Percentiles rank a stretch among this genome's conserved stretches.
These are phyloP conservation scores for Lagenorhynchus albirostris DNA, from an alignment of 2,113 vertebrate genomes.

Conservation along the genomic window DNA sequence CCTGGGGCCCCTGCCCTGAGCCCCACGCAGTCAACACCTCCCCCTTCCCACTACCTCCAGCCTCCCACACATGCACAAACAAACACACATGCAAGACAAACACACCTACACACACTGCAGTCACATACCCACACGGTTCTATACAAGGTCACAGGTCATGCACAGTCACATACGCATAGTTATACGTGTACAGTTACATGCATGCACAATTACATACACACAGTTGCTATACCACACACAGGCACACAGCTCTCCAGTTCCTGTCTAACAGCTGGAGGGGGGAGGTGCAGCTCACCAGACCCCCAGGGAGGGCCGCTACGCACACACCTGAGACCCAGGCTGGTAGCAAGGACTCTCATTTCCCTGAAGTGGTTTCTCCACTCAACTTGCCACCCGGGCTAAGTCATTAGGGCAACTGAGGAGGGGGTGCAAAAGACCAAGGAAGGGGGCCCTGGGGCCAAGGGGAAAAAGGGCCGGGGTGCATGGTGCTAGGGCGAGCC, in stretches of 20 bases:
- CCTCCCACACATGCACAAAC: constrained; percentile 32
- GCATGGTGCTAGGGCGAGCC: background rate
- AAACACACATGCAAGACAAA: no score
- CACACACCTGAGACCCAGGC: constrained; percentile 78
- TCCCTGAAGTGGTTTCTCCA: constrained; percentile 77
- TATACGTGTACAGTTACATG: background rate
- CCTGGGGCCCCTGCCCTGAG: background rate
- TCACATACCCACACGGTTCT: no score
- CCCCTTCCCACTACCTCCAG: constrained; percentile 6
- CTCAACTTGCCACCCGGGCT: constrained; percentile 82
- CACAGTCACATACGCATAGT: background rate
- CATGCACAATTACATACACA: background rate
- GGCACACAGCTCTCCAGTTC: background rate
- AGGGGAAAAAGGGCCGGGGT: no score
- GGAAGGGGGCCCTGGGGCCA: background rate
- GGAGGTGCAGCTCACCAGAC: constrained; percentile 17
- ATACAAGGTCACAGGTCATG: fast-evolving
- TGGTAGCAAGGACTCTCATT: constrained; percentile 81
- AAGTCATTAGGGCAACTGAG: constrained; percentile 80
- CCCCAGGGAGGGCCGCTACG: constrained; percentile 58
- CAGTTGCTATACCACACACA: background rate
- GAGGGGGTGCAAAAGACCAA: constrained; percentile 14
- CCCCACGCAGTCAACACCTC: background rate
- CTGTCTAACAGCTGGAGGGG: constrained; percentile 54
- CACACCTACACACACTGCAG: no score